Evolutionary conservation across 2,113 vertebrate species (phyloP), one percentile per base, ranked within the genome.

Genomic region (Xiphophorus couchianus): DNA sequence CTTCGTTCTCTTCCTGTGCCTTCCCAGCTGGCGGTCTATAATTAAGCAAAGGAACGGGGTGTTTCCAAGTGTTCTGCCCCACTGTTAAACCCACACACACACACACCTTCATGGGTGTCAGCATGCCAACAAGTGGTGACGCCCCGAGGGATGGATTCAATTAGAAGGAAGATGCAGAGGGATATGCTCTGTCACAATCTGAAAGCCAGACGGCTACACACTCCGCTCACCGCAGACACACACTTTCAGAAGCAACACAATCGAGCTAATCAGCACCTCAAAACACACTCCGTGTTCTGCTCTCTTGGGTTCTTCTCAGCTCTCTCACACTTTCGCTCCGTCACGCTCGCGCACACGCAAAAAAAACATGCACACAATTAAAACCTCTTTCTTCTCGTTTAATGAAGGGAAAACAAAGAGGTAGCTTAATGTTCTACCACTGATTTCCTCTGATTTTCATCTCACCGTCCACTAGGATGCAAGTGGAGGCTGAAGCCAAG

Each of bases 121-220:
- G 81, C 72, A 73, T 77, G 84, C 87, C 90, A 90, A 92, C 86
- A 86, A 83, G 86, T 2, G 17, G 77, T 81, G 82, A 84, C 80
- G 82, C 88, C 86, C 77, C 74, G 77, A 87, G 88, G 91, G 89
- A 92, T 81, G 78, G 69, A 84, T 91, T 91, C 88, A 86, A 91
- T 91, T 90, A 90, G 86, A 86, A 80, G 29, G 51, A 86, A 87
- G 86, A 90, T 77, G 81, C 83, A 90, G 85, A 54, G 37, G 69
- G 85, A 93, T 89, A 80, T 90, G 88, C 83, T 78, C 82, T 80
- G 85, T 89, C 89, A 90, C 84, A 89, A 86, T 77, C 71, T 66
- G 84, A 85, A 73, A 69, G 68, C 66, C 78, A 78, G 74, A 71
- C 64, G 74, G 42, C 30, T 48, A 29, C 37, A 27, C 42, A 39